Percentiles rank a stretch among this genome's conserved stretches.
Evolutionary conservation across 2,888 invertebrate genomes (phyloP).

Genomic region (Malacosoma neustria): DNA sequence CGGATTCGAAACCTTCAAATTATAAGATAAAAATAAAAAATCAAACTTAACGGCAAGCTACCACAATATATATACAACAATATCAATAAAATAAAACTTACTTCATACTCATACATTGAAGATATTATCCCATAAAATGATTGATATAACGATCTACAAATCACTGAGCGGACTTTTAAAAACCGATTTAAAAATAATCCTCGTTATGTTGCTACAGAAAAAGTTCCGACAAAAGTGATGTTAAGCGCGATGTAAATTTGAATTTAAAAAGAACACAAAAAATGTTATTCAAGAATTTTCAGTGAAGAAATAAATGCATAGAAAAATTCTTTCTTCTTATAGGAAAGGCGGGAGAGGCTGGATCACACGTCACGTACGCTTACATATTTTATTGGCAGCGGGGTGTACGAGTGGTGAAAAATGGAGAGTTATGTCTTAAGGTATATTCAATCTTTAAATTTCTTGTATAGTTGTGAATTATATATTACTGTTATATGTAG

Average conservation of each 20-base stretch:
- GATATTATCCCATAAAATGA: neutral
- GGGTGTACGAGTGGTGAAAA: constrained; percentile 21
- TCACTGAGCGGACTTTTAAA: neutral
- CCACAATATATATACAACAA: neutral
- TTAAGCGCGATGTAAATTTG: neutral
- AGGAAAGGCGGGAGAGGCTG: constrained; percentile 53
- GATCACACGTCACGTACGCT: constrained; percentile 52
- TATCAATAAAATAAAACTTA: neutral
- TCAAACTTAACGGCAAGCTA: neutral
- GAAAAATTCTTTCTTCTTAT: constrained; percentile 71
- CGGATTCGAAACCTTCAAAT: too few species aligned
- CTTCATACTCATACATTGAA: neutral
- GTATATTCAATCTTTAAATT: too few species aligned
- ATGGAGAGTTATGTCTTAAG: constrained; percentile 27
- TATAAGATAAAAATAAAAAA: neutral
- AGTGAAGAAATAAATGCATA: constrained; percentile 63
- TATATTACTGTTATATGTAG: too few species aligned
- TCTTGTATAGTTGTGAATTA: too few species aligned
- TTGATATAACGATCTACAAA: neutral
- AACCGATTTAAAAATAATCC: neutral
- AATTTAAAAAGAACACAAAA: neutral
- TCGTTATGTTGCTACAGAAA: neutral
- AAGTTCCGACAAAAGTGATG: neutral
- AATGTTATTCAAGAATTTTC: constrained; percentile 37
- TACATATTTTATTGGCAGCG: constrained; percentile 71